These are phyloP conservation scores for Caenorhabditis sp. DNA, from an alignment of 2,888 invertebrate species.

Conservation along the genomic window DNA sequence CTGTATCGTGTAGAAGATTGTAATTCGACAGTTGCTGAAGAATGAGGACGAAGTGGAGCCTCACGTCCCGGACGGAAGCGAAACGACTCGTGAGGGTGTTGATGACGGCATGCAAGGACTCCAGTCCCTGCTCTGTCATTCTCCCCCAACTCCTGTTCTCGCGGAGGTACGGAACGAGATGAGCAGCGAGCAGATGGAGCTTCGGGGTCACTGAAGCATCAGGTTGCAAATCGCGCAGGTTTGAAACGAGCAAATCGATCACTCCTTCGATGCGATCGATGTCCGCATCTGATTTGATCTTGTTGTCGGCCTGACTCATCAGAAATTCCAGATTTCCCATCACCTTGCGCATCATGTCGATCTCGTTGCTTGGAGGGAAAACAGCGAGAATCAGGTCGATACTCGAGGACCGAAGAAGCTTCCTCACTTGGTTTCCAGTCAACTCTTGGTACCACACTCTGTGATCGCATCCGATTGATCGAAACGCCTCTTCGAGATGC, in stretches of 20 bases:
- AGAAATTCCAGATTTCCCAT: not conserved
- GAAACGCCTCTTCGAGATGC: not conserved
- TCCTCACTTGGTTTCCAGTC: conserved; percentile 4
- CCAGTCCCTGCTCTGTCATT: not conserved
- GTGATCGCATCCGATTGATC: not conserved
- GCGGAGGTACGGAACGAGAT: not conserved
- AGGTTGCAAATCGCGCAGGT: not conserved
- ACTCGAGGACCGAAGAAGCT: not conserved
- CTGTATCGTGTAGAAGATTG: too few relatives aligned
- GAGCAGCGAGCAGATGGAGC: not conserved
- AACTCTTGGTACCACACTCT: conserved; percentile 13
- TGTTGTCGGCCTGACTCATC: not conserved
- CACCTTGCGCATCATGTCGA: not conserved
- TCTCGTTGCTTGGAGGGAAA: not conserved
- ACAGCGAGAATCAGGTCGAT: not conserved
- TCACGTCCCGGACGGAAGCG: not conserved
- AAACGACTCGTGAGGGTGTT: not conserved
- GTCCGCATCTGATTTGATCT: not conserved
- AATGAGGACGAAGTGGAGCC: not conserved
- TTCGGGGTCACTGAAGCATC: not conserved
- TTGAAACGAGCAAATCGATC: not conserved
- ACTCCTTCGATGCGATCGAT: too few relatives aligned
- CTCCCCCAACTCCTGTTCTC: not conserved
- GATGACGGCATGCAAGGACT: not conserved
- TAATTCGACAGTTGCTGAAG: not conserved